phyloP scores from a whole-genome alignment of 2,113 vertebrate genomes.

The Meleagris gallopavo region DNA sequence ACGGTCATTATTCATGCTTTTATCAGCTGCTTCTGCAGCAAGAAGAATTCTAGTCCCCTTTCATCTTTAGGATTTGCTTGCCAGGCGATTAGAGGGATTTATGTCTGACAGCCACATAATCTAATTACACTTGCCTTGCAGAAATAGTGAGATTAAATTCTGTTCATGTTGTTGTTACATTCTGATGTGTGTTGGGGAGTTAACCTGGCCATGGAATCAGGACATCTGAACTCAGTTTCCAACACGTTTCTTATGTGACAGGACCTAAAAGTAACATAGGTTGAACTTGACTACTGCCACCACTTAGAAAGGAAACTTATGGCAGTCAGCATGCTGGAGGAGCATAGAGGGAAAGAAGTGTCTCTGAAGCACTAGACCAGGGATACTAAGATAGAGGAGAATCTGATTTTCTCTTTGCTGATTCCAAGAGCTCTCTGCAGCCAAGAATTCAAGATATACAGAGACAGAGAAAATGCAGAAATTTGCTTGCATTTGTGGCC shows the following conservation, averaged over 20 bases:
- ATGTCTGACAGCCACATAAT: neutral
- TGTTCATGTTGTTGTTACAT: neutral
- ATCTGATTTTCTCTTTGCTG: neutral
- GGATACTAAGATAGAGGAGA: neutral
- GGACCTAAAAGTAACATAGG: neutral
- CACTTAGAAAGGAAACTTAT: neutral
- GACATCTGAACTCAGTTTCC: neutral
- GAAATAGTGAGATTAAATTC: neutral
- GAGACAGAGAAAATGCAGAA: neutral
- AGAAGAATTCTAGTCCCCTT: neutral
- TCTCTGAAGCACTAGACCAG: neutral
- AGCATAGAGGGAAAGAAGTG: neutral
- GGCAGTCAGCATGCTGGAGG: neutral
- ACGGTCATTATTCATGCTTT: neutral
- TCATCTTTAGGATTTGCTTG: neutral
- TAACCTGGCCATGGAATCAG: neutral
- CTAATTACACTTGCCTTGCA: neutral
- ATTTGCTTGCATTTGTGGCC: neutral
- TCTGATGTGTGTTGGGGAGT: neutral
- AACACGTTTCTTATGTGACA: neutral
- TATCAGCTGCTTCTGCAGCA: conserved; percentile 4
- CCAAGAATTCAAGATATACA: neutral
- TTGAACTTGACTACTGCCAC: neutral
- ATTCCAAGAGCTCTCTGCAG: neutral
- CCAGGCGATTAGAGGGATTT: neutral